Evolutionary conservation across 2,888 invertebrate species (phyloP).

Genomic region (Sarcophaga variegata): DNA sequence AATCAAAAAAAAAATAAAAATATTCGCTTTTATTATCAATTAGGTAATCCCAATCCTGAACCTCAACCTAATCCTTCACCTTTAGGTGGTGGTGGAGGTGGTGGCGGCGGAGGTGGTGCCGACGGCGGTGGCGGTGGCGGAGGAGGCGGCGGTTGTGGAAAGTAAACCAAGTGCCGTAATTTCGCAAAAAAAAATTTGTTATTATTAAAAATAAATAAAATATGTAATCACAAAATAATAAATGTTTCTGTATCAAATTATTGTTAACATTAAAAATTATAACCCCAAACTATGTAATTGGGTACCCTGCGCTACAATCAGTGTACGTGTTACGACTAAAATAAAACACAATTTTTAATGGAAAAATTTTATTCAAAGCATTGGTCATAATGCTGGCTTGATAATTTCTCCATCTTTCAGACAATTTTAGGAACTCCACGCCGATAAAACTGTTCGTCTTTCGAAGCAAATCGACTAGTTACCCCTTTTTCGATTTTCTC

Average conservation of each 20-base stretch:
- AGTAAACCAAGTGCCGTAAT: constrained; percentile 4
- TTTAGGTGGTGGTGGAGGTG: constrained; percentile 61
- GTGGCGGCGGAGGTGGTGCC: constrained; percentile 55
- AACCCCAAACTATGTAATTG: no score
- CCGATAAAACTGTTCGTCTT: no score
- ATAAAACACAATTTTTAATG: no score
- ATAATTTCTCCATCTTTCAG: no score
- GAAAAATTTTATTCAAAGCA: no score
- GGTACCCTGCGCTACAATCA: no score
- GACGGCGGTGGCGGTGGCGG: constrained; percentile 56
- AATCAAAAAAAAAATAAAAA: background rate
- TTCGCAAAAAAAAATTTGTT: background rate
- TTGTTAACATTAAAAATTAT: no score
- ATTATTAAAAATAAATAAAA: background rate
- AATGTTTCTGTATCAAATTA: background rate
- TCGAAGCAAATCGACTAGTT: no score
- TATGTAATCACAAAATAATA: background rate
- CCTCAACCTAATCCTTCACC: constrained; percentile 57
- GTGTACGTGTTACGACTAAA: no score
- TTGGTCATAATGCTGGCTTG: no score
- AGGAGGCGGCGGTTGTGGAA: constrained; percentile 62
- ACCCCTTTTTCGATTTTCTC: no score
- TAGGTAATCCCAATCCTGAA: constrained; percentile 47
- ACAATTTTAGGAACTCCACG: no score
- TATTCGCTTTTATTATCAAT: background rate